A percentile compares a stretch with the other conserved stretches of the same genome.
phyloP scores from a whole-genome alignment of 1,140 invertebrate genomes.

The Yoshiicerus persimilis region DNA sequence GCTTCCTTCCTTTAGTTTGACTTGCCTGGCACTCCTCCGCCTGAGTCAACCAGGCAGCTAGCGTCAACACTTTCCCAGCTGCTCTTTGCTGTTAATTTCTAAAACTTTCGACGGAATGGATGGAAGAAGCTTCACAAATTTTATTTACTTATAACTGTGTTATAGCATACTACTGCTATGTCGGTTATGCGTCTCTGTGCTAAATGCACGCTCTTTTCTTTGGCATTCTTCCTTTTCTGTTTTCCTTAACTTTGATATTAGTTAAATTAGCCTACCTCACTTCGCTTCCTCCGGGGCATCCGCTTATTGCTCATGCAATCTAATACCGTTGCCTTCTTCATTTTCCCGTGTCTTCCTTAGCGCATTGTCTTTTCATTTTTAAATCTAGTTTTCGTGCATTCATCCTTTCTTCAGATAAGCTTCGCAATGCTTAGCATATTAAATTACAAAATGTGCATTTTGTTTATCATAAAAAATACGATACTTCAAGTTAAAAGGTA shows the following conservation, averaged over 20 bases:
- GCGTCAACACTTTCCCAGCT: slow-evolving; percentile 32
- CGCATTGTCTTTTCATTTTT: neutral
- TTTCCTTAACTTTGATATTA: neutral
- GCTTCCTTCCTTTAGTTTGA: neutral
- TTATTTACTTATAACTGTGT: neutral
- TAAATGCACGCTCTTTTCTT: neutral
- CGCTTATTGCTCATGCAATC: neutral
- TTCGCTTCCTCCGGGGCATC: neutral
- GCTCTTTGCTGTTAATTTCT: slow-evolving; percentile 24
- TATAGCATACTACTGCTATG: neutral
- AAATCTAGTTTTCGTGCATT: neutral
- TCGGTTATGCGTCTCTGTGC: neutral
- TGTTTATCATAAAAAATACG: neutral
- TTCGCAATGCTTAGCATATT: neutral
- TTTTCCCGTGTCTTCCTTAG: neutral
- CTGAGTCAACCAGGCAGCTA: neutral
- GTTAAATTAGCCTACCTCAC: neutral
- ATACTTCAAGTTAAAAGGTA: no score
- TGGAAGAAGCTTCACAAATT: neutral
- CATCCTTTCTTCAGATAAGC: neutral
- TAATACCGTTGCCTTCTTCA: neutral
- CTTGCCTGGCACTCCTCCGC: neutral
- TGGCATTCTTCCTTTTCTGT: neutral
- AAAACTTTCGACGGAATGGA: neutral
- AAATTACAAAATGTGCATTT: neutral